Base-by-base conservation (phyloP, 2,797 vertebrate genomes). In the Sebastes reedi region DNA sequence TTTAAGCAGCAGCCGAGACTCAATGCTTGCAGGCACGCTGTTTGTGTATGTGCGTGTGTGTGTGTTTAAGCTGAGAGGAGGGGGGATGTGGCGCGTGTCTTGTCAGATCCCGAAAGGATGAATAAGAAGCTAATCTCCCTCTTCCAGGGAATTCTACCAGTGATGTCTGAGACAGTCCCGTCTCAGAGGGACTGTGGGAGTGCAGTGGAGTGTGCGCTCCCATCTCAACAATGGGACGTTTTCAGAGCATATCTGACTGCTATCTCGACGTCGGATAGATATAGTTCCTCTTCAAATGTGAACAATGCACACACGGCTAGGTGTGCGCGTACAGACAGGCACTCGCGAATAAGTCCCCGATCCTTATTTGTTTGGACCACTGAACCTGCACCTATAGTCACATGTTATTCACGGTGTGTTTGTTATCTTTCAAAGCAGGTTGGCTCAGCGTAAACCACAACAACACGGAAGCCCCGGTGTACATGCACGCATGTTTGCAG, bases 61-160 rank as follows among this genome's bases (percentile, higher is more conserved):
- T 80, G 81, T 90, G 75, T 89, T 81, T 82, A 82, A 86, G 82
- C 80, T 61, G 67, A 67, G 77, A 27, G 3, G 50, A n/a, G 42
- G 83, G 83, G 52, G 73, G 72, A 18, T 39, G 76, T 25, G 85
- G 79, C 32, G n/a, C 65, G 75, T 88, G 91, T 82, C 89, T 92
- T 90, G 88, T 94, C 91, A 92, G 89, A 94, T 92, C 87, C 89
- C 64, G 13, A 79, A 89, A 88, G 91, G 87, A 92, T 91, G 92
- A 94, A 93, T 91, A 89, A 86, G 87, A 86, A 92, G 90, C 90
- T 95, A 95, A 95, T 94, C 94, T 94, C 79, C 71, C 62, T 87
- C 87, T 92, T 87, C 85, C 82, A 88, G 88, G 92, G 91, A 92
- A 91, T 91, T 87, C 90, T 89, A 25, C 74, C 79, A 74, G 78